Base-by-base conservation (phyloP, 2,888 invertebrate species). In the Autographa gamma region DNA sequence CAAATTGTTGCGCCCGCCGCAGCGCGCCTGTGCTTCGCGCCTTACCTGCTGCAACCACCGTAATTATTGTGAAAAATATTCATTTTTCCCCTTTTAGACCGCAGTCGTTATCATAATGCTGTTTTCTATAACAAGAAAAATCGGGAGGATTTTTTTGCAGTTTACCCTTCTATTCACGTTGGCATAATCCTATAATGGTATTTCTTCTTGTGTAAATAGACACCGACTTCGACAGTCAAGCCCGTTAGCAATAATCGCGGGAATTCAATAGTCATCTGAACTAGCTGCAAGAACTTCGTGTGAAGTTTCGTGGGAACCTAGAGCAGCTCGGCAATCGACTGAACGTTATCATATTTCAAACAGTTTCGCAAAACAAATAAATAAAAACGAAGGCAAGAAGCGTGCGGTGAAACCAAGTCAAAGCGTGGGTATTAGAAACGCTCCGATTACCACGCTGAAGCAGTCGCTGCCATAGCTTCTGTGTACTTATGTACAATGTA, bases 401-500 rank as follows among this genome's bases (percentile, higher is more conserved):
- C 93, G 94, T 95, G 93, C 95, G 93, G 94, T 95, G 95, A 95
- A 95, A 95, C 93, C 90, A 91, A 95, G 91, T 93, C 94, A 92
- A 93, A 95, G 94, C 94, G 94, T 93, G 93, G 93, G 93, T 95
- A 95, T 95, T 95, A 95, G 94, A 95, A 95, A 95, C 94, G 95
- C 94, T 95, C 95, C 95, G 93, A 93, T 95, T 95, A 94, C 95
- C 93, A 91, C 92, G 94, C 88, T 88, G 85, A 89, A 90, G 87
- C 89, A 85, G 85, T 84, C 82, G 85, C 83, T 85, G 81, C 80
- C 84, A 82, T 83, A 80, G 83, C 78, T 71, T 73, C 79, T 74
- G 73, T 80, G 73, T 70, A 70, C 71, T 71, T 65, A 56, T 13
- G 13, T 56, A 25, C 25, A 13, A 25, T 25, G 9, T 25, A 25